phyloP scores from a whole-genome alignment of 2,113 vertebrate species.

The Puffinus mauretanicus region DNA sequence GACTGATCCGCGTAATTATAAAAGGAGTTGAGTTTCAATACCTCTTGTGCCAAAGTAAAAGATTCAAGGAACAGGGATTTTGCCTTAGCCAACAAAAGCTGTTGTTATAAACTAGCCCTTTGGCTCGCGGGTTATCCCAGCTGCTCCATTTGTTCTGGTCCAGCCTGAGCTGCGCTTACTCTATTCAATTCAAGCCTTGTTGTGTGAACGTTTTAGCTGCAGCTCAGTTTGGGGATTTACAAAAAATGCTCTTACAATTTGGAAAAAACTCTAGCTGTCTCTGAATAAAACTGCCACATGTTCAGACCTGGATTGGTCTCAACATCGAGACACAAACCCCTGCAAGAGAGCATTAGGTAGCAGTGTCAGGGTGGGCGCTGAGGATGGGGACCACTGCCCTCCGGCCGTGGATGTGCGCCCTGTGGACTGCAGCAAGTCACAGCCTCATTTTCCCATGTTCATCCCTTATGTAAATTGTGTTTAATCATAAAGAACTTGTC shows the following conservation, averaged over 20 bases:
- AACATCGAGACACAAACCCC: accelerated
- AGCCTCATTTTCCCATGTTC: accelerated
- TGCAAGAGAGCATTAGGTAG: accelerated
- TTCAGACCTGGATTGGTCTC: neutral
- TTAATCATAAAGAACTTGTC: neutral
- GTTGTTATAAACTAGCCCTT: accelerated
- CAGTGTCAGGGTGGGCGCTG: accelerated
- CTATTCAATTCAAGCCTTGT: neutral
- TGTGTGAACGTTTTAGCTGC: neutral
- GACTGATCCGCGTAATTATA: neutral
- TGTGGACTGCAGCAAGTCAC: neutral
- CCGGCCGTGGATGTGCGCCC: accelerated
- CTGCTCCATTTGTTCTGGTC: neutral
- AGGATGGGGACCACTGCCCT: accelerated
- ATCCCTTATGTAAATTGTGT: neutral
- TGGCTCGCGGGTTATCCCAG: neutral
- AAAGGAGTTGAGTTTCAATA: neutral
- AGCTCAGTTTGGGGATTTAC: neutral
- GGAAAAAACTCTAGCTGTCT: neutral
- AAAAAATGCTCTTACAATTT: neutral
- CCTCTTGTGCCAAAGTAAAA: neutral
- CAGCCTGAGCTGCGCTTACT: neutral
- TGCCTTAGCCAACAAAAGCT: neutral
- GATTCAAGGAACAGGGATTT: neutral
- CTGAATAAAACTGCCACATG: accelerated